phyloP scores from a whole-genome alignment of 1,140 invertebrate genomes.

The Bradynema listronoti region DNA sequence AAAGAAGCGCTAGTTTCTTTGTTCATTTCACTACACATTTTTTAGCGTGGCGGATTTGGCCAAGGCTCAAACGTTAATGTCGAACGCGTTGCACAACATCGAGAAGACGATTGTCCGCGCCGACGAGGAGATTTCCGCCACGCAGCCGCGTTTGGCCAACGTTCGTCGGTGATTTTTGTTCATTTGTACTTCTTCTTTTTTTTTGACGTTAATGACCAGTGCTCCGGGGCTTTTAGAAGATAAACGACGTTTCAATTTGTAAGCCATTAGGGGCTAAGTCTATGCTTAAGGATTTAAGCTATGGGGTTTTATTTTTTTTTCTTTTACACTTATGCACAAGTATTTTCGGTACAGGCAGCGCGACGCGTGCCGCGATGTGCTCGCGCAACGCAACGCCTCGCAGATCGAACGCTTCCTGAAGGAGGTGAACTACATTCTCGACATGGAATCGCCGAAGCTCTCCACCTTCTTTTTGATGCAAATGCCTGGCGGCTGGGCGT shows the following conservation, averaged over 20 bases:
- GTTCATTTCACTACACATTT: too few relatives aligned
- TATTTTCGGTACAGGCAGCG: constrained; percentile 28
- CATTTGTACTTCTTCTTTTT: too few relatives aligned
- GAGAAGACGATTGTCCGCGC: constrained; percentile 13
- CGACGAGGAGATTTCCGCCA: constrained; percentile 15
- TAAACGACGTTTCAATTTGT: too few relatives aligned
- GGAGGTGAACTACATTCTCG: constrained; percentile 20
- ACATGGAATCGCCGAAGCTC: constrained; percentile 26
- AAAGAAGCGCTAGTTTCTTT: too few relatives aligned
- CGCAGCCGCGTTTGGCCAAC: too few relatives aligned
- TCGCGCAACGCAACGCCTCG: constrained; percentile 9
- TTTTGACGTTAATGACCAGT: too few relatives aligned
- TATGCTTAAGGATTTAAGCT: too few relatives aligned
- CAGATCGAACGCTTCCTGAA: constrained; percentile 17
- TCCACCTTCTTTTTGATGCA: constrained; percentile 13
- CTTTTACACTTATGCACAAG: too few relatives aligned
- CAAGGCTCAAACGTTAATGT: constrained; percentile 17
- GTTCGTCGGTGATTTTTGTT: too few relatives aligned
- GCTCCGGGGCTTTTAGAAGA: too few relatives aligned
- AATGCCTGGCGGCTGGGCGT: constrained; percentile 15
- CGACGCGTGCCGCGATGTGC: constrained; percentile 11
- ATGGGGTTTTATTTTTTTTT: too few relatives aligned
- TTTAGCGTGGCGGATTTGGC: constrained; percentile 23
- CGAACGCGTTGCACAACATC: constrained; percentile 15
- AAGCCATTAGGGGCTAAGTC: too few relatives aligned